These are phyloP conservation scores for Dinomys branickii DNA, from an alignment of 2,113 vertebrate species.

Conservation along the genomic window DNA sequence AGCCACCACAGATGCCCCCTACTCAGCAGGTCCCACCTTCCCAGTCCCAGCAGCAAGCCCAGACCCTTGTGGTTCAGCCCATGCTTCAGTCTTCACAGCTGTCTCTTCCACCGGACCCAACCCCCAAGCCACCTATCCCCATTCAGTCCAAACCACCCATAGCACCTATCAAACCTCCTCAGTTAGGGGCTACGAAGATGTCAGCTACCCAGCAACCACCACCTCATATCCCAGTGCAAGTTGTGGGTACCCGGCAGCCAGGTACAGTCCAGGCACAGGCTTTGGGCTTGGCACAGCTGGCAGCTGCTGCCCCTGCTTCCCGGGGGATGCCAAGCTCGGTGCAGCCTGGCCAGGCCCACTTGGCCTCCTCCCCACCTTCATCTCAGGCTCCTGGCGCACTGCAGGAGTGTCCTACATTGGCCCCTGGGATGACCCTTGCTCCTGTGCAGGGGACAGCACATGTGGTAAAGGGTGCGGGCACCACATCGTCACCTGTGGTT, in stretches of 20 bases:
- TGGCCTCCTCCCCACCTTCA: slow-evolving; percentile 84
- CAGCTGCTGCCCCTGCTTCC: slow-evolving; percentile 81
- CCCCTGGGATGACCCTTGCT: slow-evolving; percentile 85
- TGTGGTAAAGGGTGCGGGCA: slow-evolving; percentile 84
- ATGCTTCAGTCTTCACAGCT: slow-evolving; percentile 91
- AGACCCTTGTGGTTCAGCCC: slow-evolving; percentile 97
- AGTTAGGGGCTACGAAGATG: slow-evolving; percentile 85
- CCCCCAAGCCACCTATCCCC: slow-evolving; percentile 90
- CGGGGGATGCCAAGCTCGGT: slow-evolving; percentile 86
- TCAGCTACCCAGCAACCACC: slow-evolving; percentile 85
- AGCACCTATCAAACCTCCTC: slow-evolving; percentile 87
- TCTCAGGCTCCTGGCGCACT: slow-evolving; percentile 81
- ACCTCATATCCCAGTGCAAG: slow-evolving; percentile 96
- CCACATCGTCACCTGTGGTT: slow-evolving; percentile 84
- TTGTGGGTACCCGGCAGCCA: slow-evolving; percentile 95
- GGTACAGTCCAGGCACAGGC: slow-evolving; percentile 91
- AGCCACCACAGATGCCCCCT: slow-evolving; percentile 88
- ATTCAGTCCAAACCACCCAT: slow-evolving; percentile 94
- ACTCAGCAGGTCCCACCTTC: slow-evolving; percentile 84
- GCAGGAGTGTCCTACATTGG: slow-evolving; percentile 83
- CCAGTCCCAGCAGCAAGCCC: slow-evolving; percentile 85
- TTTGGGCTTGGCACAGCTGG: slow-evolving; percentile 91
- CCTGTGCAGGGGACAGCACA: slow-evolving; percentile 87
- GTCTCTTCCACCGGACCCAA: slow-evolving; percentile 84
- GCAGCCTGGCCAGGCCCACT: slow-evolving; percentile 84